A percentile compares a stretch with the other conserved stretches of the same genome.
Evolutionary conservation across 2,113 vertebrate species (phyloP).

Genomic region (Crotalus viridis): DNA sequence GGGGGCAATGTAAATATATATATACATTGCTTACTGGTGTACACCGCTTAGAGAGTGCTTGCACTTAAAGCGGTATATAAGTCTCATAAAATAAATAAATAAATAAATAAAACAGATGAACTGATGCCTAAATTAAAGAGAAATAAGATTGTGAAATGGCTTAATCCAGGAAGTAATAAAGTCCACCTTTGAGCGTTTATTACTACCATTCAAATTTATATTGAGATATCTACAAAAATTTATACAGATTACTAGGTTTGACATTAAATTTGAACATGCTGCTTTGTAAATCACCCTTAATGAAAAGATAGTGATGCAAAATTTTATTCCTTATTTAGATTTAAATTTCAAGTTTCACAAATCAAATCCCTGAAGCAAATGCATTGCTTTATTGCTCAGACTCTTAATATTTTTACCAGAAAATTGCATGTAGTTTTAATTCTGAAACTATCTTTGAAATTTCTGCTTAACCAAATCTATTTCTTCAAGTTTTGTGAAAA

Average conservation of each 20-base stretch:
- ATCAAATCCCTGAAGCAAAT: neutral
- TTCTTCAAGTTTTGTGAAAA: neutral
- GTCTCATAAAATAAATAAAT: too few species aligned
- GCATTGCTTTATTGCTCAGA: neutral
- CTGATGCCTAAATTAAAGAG: neutral
- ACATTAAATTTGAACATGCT: conserved; percentile 15
- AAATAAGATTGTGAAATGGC: neutral
- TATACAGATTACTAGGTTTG: neutral
- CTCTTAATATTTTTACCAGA: neutral
- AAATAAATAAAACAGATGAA: neutral
- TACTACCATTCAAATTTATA: neutral
- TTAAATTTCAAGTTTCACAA: conserved; percentile 7
- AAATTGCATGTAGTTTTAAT: neutral
- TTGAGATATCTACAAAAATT: neutral
- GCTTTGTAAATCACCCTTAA: neutral
- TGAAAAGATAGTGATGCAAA: neutral
- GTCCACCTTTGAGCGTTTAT: neutral
- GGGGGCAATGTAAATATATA: too few species aligned
- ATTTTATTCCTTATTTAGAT: neutral
- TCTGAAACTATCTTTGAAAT: neutral
- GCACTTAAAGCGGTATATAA: too few species aligned
- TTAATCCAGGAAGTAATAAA: neutral
- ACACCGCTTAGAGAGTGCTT: too few species aligned
- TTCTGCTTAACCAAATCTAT: neutral
- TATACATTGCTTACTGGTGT: too few species aligned